Evolutionary conservation across 2,113 vertebrate species (phyloP).

Genomic region (Myotis brandtii): DNA sequence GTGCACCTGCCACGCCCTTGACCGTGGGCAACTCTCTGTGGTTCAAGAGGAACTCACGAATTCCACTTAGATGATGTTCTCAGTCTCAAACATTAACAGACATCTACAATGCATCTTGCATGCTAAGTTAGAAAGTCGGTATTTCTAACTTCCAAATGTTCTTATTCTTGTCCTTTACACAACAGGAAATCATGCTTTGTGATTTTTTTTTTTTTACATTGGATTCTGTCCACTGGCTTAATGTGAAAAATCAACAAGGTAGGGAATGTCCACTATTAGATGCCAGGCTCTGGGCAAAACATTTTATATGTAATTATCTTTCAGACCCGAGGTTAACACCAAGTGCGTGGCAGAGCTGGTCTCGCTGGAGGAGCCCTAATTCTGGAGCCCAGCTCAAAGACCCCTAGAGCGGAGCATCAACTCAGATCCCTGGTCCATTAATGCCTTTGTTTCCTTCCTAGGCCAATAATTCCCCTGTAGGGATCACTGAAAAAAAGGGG

Average conservation of each 20-base stretch:
- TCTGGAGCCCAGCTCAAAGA: neutral
- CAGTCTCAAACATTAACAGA: neutral
- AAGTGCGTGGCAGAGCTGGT: neutral
- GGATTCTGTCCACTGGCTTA: neutral
- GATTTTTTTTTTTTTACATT: neutral
- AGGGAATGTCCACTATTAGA: neutral
- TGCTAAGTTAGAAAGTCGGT: neutral
- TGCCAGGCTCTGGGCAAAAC: neutral
- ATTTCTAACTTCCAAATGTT: neutral
- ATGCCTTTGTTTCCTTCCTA: neutral
- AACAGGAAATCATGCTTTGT: neutral
- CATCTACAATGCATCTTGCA: neutral
- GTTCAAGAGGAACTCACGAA: neutral
- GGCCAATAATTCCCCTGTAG: neutral
- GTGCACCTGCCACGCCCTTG: neutral
- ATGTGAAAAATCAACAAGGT: neutral
- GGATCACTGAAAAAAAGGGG: neutral
- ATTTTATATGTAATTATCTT: neutral
- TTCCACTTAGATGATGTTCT: neutral
- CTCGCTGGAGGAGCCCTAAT: neutral
- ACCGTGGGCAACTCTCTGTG: neutral
- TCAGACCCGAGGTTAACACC: neutral
- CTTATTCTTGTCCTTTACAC: neutral
- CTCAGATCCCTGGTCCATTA: rapidly evolving
- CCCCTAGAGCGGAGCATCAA: neutral